Evolutionary conservation across 2,797 vertebrate species (phyloP).

Genomic region (Characodon lateralis): DNA sequence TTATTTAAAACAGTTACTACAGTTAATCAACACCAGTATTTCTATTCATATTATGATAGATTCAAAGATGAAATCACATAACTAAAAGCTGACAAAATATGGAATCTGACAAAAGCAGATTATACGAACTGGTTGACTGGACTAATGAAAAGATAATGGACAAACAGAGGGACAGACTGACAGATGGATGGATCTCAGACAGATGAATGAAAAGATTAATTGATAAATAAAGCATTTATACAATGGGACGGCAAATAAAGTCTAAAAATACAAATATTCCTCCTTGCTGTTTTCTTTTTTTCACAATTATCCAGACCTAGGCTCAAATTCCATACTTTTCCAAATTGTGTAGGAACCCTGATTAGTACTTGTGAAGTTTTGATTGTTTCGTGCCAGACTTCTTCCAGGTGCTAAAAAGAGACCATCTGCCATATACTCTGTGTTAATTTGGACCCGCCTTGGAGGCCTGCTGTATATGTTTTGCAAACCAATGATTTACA

Average conservation of each 20-base stretch:
- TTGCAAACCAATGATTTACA: not conserved
- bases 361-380: not conserved
- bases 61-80: not conserved
- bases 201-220: too few species aligned
- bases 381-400: not conserved
- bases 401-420: not conserved
- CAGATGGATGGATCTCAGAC: too few species aligned
- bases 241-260: too few species aligned
- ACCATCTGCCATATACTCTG: not conserved
- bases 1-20: not conserved
- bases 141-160: not conserved
- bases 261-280: too few species aligned
- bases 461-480: not conserved
- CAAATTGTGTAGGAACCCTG: not conserved
- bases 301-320: not conserved
- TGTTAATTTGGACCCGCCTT: not conserved
- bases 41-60: not conserved
- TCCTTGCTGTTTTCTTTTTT: not conserved
- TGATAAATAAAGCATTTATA: too few species aligned
- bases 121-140: too few species aligned
- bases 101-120: not conserved
- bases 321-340: not conserved
- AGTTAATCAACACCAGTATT: not conserved
- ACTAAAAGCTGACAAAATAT: not conserved
- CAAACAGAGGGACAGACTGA: not conserved